Conservation (phyloP, 2,888 invertebrate species). For the Urechis unicinctus region DNA sequence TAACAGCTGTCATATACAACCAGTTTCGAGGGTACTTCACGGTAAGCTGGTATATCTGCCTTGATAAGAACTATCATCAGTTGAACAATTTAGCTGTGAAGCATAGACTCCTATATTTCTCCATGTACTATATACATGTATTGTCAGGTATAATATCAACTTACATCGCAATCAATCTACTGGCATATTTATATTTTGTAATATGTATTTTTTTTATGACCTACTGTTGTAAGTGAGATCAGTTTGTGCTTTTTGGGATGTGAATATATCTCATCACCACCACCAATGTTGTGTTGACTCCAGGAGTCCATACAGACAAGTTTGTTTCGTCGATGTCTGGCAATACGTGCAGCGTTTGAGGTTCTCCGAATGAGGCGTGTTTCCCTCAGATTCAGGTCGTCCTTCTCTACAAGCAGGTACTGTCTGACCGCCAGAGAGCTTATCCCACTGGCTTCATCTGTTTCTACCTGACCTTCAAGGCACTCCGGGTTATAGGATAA, state of each 20-base stretch:
- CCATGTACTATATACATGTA: no score
- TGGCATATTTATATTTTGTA: neutral
- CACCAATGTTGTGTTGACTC: no score
- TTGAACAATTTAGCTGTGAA: no score
- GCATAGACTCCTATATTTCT: no score
- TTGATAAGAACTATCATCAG: no score
- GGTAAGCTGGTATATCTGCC: constrained; percentile 22
- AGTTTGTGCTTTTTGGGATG: no score
- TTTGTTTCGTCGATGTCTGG: constrained; percentile 39
- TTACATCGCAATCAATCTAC: no score
- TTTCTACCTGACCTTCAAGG: no score
- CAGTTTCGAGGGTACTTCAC: constrained; percentile 49
- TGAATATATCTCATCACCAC: no score
- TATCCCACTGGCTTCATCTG: neutral
- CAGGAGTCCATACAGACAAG: constrained; percentile 45
- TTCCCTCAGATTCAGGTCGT: constrained; percentile 7
- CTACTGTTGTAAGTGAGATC: neutral
- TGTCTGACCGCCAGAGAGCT: neutral
- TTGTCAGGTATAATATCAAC: no score
- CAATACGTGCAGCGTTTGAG: constrained; percentile 42
- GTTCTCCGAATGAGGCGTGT: neutral
- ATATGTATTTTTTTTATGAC: neutral
- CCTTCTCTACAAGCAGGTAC: constrained; percentile 11
- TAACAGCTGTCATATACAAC: constrained; percentile 48
- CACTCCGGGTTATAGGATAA: neutral